These are phyloP conservation scores for Byasa hedistus DNA, from an alignment of 2,888 invertebrate genomes.

Conservation along the genomic window DNA sequence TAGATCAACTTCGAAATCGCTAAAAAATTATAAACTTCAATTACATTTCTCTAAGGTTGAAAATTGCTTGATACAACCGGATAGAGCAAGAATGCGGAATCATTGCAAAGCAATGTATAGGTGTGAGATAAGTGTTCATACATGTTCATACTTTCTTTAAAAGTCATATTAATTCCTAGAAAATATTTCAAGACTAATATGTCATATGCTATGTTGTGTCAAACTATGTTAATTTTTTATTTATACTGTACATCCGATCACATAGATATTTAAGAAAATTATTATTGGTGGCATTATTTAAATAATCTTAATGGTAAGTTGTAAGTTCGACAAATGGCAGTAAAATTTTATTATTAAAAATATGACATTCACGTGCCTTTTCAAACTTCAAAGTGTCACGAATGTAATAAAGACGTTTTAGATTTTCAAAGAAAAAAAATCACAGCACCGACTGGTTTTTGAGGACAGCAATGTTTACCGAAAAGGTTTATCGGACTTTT, in stretches of 20 bases:
- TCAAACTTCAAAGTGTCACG: slow-evolving; percentile 14
- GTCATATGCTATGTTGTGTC: no score
- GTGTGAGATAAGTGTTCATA: slow-evolving; percentile 10
- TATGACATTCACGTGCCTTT: no score
- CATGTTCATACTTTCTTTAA: slow-evolving; percentile 1
- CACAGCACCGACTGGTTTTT: slow-evolving; percentile 16
- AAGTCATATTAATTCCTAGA: not conserved
- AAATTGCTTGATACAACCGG: slow-evolving; percentile 24
- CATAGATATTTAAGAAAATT: no score
- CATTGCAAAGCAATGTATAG: slow-evolving; percentile 25
- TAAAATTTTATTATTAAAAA: no score
- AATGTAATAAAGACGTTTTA: slow-evolving; percentile 22
- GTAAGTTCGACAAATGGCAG: no score
- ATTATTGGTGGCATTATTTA: no score
- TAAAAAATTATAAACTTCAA: slow-evolving; percentile 30
- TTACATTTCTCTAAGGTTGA: slow-evolving; percentile 17
- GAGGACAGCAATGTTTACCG: slow-evolving; percentile 15
- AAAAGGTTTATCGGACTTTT: slow-evolving; percentile 11
- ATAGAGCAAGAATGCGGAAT: slow-evolving; percentile 41
- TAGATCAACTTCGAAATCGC: slow-evolving; percentile 46
- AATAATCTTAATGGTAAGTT: no score
- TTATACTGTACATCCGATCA: no score
- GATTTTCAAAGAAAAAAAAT: slow-evolving; percentile 15
- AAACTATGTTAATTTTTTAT: no score
- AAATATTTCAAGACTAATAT: not conserved